A percentile compares a stretch with the other conserved stretches of the same genome.
phyloP scores from a whole-genome alignment of 2,113 vertebrate genomes.

The Nycticorax nycticorax region DNA sequence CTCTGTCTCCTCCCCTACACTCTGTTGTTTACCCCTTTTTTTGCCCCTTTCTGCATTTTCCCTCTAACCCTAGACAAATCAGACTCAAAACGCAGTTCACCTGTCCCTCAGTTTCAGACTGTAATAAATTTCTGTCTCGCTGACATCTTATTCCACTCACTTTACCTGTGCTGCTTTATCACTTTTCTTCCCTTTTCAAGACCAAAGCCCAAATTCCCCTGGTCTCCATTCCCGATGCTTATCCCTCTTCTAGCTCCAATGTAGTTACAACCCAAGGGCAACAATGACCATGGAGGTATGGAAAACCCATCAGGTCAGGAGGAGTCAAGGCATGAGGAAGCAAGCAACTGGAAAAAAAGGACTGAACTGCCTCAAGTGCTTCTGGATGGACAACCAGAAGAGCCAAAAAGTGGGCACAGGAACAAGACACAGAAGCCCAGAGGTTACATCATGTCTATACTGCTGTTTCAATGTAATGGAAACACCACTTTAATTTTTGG shows the following conservation, averaged over 20 bases:
- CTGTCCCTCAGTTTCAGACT: neutral
- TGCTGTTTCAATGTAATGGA: neutral
- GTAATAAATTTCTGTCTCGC: neutral
- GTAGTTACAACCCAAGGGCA: neutral
- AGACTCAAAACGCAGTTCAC: neutral
- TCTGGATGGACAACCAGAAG: neutral
- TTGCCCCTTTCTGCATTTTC: neutral
- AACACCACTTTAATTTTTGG: neutral
- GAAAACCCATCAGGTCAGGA: neutral
- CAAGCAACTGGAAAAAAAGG: neutral
- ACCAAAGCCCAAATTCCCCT: neutral
- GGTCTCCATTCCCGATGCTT: neutral
- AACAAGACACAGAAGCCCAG: neutral
- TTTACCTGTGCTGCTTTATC: neutral
- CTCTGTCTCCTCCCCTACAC: neutral
- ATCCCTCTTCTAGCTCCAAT: neutral
- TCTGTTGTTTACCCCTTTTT: neutral
- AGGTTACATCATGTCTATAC: neutral
- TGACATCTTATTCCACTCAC: neutral
- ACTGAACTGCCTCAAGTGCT: neutral
- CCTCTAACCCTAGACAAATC: neutral
- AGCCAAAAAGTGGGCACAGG: neutral
- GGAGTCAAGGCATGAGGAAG: neutral
- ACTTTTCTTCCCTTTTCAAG: neutral
- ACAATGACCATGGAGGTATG: fast-evolving